Base-by-base conservation (phyloP, 2,888 invertebrate genomes). In the Augochlorella aurata region DNA sequence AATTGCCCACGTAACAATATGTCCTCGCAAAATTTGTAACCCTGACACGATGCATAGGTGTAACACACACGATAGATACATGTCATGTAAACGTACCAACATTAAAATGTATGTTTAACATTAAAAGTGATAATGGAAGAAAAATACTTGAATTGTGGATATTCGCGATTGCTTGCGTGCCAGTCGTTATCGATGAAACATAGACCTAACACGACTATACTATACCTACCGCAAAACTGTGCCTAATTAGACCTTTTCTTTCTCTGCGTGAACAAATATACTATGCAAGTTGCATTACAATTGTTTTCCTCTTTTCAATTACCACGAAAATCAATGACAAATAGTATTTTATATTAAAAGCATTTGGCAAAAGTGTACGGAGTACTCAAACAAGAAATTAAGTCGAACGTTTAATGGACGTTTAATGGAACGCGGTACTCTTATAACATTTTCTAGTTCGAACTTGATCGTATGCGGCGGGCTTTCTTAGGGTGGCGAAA, bases 401-500 rank as follows among this genome's bases (percentile, higher is more conserved):
- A 63, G 18, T 63, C 63, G 38, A 63, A 12, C 12, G 44, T 65
- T 12, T 24, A 63, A 47, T 24, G n/a, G 24, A 54, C 50, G 58
- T 52, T 66, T 68, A 7, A 45, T 21, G 45, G 7, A 29, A 68
- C n/a, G 12, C 29, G 29, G 7, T 68, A 14, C 24, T 52, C 52
- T 79, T 52, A 69, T 16, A 67, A 50, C 29, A 61, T 67, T n/a
- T 74, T 67, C 3, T 67, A 76, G 45, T 74, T 83, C 44, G 45
- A 80, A 74, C 44, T 82, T 61, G 50, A 54, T 14, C 45, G 47
- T 45, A 74, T 69, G 68, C 21, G 52, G 54, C 45, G 54, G 65
- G 50, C 49, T 72, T 85, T 76, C 71, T 75, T 44, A 52, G 44
- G 10, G 50, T 86, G 85, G 68, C 68, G 85, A 85, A 87, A 85